Base-by-base conservation (phyloP, 2,888 invertebrate genomes). In the Spatulosminthurus flaviceps region DNA sequence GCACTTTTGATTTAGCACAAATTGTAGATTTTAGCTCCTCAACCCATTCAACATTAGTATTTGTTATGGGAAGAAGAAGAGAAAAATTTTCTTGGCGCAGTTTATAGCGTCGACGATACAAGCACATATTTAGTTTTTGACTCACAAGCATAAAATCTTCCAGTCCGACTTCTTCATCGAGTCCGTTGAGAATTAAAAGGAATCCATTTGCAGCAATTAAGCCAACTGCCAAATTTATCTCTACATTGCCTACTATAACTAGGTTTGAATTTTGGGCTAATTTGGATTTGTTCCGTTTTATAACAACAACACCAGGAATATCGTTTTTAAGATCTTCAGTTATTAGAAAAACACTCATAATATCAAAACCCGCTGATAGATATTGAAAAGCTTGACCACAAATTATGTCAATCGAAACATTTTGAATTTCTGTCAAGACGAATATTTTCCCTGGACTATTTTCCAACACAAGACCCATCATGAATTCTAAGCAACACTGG, bases 361-460 rank as follows among this genome's bases (percentile, higher is more conserved):
- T 7, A 24, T 64, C 64, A 24, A 64, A 64, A 4, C 7, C 24
- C 26, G 64, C 24, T 7, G 64, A 9, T 34, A 92, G 97, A 93
- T 51, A 93, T 93, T 88, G n/a, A n/a, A n/a, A n/a, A n/a, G n/a
- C n/a, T n/a, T n/a, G n/a, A n/a, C n/a, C n/a, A n/a, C n/a, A n/a
- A n/a, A n/a, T n/a, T n/a, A n/a, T n/a, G n/a, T n/a, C n/a, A n/a
- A n/a, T n/a, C n/a, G n/a, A n/a, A n/a, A n/a, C n/a, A n/a, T n/a
- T n/a, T n/a, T n/a, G n/a, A n/a, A 64, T 2, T 64, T 64, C 64
- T 24, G 24, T 16, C 1, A 64, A 22, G 2, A 22, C 13, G 16
- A 64, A 64, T 13, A 24, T 64, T 4, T 24, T 2, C 4, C 64
- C 64, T 4, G 2, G 13, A 9, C 24, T 64, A 64, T 64, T 64